phyloP scores from a whole-genome alignment of 1,140 invertebrate species.

The Luehdorfia chinensis region DNA sequence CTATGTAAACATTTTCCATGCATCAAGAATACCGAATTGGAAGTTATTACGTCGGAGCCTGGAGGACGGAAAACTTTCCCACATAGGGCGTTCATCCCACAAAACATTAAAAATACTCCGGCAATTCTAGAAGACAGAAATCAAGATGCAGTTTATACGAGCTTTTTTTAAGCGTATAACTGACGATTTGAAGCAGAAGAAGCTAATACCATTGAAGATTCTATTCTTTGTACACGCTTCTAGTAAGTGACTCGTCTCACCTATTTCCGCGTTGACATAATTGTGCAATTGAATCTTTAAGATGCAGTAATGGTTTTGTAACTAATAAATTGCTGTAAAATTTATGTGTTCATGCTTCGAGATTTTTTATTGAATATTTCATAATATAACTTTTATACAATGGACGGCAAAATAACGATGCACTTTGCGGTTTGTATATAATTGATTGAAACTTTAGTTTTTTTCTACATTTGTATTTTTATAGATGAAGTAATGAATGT shows the following conservation, averaged over 20 bases:
- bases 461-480: too few relatives aligned
- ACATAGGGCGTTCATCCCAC: constrained; percentile 40
- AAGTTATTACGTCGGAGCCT: constrained; percentile 37
- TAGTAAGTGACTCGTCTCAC: constrained; percentile 78
- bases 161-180: constrained; percentile 81
- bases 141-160: constrained; percentile 78
- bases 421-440: too few relatives aligned
- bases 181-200: constrained; percentile 84
- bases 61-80: constrained; percentile 46
- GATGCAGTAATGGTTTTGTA: constrained; percentile 3
- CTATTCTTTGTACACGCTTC: constrained; percentile 88
- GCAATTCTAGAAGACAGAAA: constrained; percentile 10
- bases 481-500: too few relatives aligned
- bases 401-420: too few relatives aligned
- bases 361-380: constrained; percentile 11
- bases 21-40: constrained; percentile 35
- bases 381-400: constrained; percentile 12
- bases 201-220: constrained; percentile 84
- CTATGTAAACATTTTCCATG: constrained; percentile 51
- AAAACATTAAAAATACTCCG: too few relatives aligned
- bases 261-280: background rate
- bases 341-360: constrained; percentile 6
- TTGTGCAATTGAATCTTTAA: constrained; percentile 4
- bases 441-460: too few relatives aligned
- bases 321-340: constrained; percentile 7